Conservation (phyloP, 1,140 invertebrate genomes). For the Delia radicum region DNA sequence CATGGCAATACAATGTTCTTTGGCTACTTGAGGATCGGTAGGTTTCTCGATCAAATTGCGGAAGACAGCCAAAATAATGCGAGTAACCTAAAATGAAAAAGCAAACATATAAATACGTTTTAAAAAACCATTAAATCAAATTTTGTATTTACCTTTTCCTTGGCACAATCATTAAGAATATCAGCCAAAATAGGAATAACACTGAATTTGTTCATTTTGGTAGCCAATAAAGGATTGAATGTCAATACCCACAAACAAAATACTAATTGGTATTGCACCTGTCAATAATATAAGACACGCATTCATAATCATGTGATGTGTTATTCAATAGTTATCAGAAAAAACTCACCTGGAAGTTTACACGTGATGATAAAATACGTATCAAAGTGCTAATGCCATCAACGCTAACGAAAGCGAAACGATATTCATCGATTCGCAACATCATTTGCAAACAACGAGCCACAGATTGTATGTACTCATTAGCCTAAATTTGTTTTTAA, state of each 20-base stretch:
- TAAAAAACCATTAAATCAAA: neutral
- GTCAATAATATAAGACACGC: too few relatives aligned
- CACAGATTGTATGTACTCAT: conserved; percentile 98
- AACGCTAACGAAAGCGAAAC: conserved; percentile 91
- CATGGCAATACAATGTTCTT: conserved; percentile 98
- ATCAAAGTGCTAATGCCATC: conserved; percentile 93
- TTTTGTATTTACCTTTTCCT: conserved; percentile 78
- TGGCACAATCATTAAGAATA: conserved; percentile 96
- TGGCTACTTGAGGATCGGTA: conserved; percentile 82
- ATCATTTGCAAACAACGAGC: conserved; percentile 99
- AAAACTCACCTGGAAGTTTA: conserved; percentile 85
- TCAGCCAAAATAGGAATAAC: conserved; percentile 97
- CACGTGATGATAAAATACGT: conserved; percentile 85
- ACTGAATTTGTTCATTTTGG: conserved; percentile 97
- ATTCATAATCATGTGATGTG: conserved; percentile 25
- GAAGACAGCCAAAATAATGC: conserved; percentile 97
- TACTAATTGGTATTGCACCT: conserved; percentile 98
- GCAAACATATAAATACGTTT: neutral
- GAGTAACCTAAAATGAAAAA: conserved; percentile 65
- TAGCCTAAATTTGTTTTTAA: conserved; percentile 64
- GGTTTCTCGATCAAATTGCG: conserved; percentile 98
- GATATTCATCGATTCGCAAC: conserved; percentile 94
- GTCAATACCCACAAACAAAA: conserved; percentile 99
- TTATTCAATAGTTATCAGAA: neutral
- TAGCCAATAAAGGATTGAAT: conserved; percentile 90